Percentiles rank a stretch among this genome's conserved stretches.
These are phyloP conservation scores for Spongilla lacustris DNA, from an alignment of 37 sponge, comb jelly and placozoan species.

Conservation along the genomic window DNA sequence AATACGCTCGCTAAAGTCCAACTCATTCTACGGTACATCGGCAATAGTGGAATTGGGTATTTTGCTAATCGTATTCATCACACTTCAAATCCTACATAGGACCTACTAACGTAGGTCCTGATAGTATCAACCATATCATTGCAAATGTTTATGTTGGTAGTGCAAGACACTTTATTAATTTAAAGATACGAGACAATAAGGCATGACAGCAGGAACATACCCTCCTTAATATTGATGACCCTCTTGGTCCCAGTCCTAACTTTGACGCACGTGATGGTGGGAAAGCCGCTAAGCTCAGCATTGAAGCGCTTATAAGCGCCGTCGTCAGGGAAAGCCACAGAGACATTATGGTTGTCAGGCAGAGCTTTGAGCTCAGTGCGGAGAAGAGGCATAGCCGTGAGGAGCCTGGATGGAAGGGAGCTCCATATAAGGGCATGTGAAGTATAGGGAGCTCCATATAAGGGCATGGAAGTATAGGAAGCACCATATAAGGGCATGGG, in stretches of 20 bases:
- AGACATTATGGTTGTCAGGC: conserved; percentile 39
- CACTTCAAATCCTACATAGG: too few species aligned
- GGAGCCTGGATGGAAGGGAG: conserved; percentile 56
- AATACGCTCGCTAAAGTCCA: too few species aligned
- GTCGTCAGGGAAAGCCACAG: conserved; percentile 91
- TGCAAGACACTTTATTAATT: too few species aligned
- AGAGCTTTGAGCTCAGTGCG: conserved; percentile 33
- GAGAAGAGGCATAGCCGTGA: conserved; percentile 84
- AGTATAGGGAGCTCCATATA: not conserved
- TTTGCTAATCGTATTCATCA: too few species aligned
- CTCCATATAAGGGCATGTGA: not conserved
- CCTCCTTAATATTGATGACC: conserved; percentile 82
- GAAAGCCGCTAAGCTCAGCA: conserved; percentile 47
- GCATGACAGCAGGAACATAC: conserved; percentile 48
- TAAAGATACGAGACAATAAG: too few species aligned
- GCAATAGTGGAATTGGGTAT: too few species aligned
- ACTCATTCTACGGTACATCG: too few species aligned
- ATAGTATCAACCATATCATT: too few species aligned
- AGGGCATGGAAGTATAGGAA: not conserved
- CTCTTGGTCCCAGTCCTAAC: conserved; percentile 78
- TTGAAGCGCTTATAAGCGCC: conserved; percentile 88
- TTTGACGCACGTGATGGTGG: conserved; percentile 82
- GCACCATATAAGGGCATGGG: not conserved
- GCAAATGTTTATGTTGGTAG: too few species aligned
- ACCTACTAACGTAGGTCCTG: too few species aligned